Percentiles rank a stretch among this genome's conserved stretches.
Conservation (phyloP, 2,113 vertebrate species). For the Siniperca knerii region DNA sequence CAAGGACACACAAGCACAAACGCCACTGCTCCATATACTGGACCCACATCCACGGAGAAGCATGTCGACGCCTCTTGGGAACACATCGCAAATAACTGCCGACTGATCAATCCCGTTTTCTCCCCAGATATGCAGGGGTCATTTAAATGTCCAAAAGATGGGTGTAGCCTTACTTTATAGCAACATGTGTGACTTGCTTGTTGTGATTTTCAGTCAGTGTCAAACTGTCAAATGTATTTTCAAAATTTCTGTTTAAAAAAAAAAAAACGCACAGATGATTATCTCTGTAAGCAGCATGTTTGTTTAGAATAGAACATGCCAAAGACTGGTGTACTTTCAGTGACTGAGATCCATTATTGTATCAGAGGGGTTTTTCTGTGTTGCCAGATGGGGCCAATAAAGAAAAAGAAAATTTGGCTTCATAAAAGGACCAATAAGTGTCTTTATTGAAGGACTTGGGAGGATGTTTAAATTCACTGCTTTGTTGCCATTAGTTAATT, state of each 20-base stretch:
- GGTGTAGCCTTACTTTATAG: constrained; percentile 45
- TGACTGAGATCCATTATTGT: constrained; percentile 52
- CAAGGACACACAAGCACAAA: constrained; percentile 49
- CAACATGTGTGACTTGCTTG: constrained; percentile 58
- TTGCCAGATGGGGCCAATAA: constrained; percentile 63
- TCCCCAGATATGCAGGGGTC: constrained; percentile 5
- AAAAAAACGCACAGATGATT: constrained; percentile 46
- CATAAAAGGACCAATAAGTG: constrained; percentile 16
- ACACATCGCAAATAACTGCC: constrained; percentile 47
- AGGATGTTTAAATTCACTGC: not conserved
- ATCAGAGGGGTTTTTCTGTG: constrained; percentile 35
- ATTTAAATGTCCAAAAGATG: constrained; percentile 49
- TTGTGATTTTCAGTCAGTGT: constrained; percentile 61
- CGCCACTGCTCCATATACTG: constrained; percentile 1
- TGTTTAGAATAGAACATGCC: constrained; percentile 76
- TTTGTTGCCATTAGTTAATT: not conserved
- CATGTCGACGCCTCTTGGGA: not conserved
- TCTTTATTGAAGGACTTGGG: constrained; percentile 16
- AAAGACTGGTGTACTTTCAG: constrained; percentile 66
- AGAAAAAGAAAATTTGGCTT: constrained; percentile 46
- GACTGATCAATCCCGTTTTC: constrained; percentile 19
- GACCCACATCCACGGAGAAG: not conserved
- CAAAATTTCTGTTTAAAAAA: constrained; percentile 43
- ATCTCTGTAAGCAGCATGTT: constrained; percentile 70
- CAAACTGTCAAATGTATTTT: constrained; percentile 57